Base-by-base conservation (phyloP, 2,888 invertebrate genomes). In the Penaeus monodon region DNA sequence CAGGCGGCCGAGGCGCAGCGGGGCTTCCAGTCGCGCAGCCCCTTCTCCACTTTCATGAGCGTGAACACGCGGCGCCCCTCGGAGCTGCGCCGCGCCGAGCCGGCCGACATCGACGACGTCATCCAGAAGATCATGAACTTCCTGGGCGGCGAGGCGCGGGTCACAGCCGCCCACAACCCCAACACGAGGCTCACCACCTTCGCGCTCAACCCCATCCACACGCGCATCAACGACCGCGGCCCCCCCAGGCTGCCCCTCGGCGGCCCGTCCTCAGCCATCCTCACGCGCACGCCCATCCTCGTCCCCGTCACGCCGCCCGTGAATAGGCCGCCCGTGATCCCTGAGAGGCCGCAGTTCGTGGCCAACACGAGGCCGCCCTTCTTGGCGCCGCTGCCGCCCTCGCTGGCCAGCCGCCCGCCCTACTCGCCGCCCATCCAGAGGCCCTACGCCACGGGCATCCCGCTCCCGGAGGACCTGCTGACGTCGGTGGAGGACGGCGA, bases 171-270 rank as follows among this genome's bases (percentile, higher is more conserved):
- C 22, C 74, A 84, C n/a, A 80, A 73, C 22, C 79, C 66, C 33
- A 70, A 87, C 27, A 88, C 88, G 3, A 74, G 84, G 17, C 77
- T 88, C 20, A 88, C 88, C 7, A 90, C 90, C 63, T 90, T 90
- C 57, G 80, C 76, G 2, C 68, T 38, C 33, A 65, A 66, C 10
- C 81, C 73, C 20, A 77, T 65, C 64, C 91, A 91, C 10, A 91
- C 91, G 7, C 91, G 97, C 89, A 97, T 98, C 27, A 98, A 98
- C 91, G 97, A 98, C 92, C 93, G 98, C 88, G 97, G 97, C 0
- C 98, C 97, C 0, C 97, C 97, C 0, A 94, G 96, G 90, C 96
- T 95, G 44, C 91, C 91, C 12, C 92, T 91, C 76, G 84, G 81
- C 33, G 20, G 57, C 44, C 64, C 81, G 33, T 44, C 74, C 70